Evolutionary conservation across 2,888 invertebrate species (phyloP), one percentile per base, ranked within the genome.

Genomic region (Orchestes rusci): DNA sequence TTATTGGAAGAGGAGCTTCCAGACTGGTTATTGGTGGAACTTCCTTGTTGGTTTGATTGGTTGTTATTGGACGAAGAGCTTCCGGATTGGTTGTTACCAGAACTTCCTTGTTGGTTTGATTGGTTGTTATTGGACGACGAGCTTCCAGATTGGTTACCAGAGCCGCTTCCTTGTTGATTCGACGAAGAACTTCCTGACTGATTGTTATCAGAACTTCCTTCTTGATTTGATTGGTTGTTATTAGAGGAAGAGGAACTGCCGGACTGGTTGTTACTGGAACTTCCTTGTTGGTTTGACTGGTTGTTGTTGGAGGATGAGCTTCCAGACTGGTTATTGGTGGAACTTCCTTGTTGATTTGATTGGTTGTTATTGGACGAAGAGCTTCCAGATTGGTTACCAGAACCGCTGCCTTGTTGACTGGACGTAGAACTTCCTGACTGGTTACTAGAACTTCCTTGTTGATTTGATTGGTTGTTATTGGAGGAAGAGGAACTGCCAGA

Each of bases 261-360:
- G 10, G 23, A 23, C 33, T 51, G 49, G 35, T 46, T 52, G 45
- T 42, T 34, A 1, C 29, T 3, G 23, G 32, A 30, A 16, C 49
- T 32, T 32, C 30, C 36, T 23, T 23, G 23, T 23, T 31, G 31
- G 13, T 31, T 31, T 23, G 23, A 23, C 10, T 5, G 10, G 5
- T 5, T 7, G 5, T 42, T 29, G 5, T 29, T 20, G 7, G 19
- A 23, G 3, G 36, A 45, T 36, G 43, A 43, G 32, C 17, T 30
- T 18, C 39, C 35, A 35, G 45, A 45, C 13, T 39, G 39, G 12
- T 35, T 35, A 36, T 13, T 23, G 23, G 10, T 38, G 23, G 36
- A 36, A 18, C 41, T 34, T 40, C 50, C 47, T 44, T 53, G 53
- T 43, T 43, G 34, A 16, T 18, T 12, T 30, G 30, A 31, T 16